phyloP scores from a whole-genome alignment of 2,113 vertebrate species.

The Leucoraja erinaceus region DNA sequence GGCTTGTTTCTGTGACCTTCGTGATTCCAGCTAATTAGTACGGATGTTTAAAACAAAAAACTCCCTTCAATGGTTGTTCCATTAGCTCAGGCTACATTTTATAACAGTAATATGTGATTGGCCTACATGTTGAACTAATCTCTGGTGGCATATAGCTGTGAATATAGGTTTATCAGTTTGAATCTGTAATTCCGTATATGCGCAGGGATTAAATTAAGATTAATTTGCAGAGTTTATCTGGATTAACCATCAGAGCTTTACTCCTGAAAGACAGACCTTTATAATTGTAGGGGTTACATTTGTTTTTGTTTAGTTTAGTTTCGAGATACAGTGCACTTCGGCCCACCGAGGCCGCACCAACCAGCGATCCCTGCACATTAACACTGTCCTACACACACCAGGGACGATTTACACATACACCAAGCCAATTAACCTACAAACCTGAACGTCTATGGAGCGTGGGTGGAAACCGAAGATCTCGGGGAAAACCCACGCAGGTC shows the following conservation, averaged over 20 bases:
- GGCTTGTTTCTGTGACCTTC: background rate
- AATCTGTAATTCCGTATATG: slow-evolving; percentile 43
- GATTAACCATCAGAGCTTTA: slow-evolving; percentile 36
- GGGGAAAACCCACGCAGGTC: no score
- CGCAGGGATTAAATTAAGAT: slow-evolving; percentile 41
- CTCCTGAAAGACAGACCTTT: background rate
- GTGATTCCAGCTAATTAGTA: slow-evolving; percentile 19
- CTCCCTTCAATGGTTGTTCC: background rate
- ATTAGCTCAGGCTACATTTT: background rate
- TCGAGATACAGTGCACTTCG: no score
- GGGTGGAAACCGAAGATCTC: no score
- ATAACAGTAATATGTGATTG: background rate
- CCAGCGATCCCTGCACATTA: no score
- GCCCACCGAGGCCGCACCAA: no score
- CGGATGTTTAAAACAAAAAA: background rate
- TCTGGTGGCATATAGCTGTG: background rate
- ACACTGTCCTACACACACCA: no score
- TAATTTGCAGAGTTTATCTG: slow-evolving; percentile 44
- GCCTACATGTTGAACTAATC: slow-evolving; percentile 11
- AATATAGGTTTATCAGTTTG: slow-evolving; percentile 44
- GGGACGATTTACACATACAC: no score
- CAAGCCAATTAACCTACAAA: no score
- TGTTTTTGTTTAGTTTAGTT: background rate
- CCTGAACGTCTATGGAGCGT: no score
- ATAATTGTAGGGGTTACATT: background rate